phyloP scores from a whole-genome alignment of 2,888 invertebrate species.

The Yponomeuta evonymella region DNA sequence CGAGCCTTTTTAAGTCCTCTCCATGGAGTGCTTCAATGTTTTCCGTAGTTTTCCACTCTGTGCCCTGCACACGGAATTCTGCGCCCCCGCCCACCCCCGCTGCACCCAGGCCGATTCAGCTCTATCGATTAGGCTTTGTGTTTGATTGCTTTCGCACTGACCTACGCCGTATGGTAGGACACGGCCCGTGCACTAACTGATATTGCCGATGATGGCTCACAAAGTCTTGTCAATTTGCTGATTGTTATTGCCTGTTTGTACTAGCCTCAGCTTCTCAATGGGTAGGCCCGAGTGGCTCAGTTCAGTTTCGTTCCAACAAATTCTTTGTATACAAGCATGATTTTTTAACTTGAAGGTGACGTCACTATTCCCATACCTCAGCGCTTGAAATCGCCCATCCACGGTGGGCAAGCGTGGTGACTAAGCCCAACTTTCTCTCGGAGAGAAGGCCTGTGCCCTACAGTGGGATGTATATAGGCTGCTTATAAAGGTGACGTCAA shows the following conservation, averaged over 20 bases:
- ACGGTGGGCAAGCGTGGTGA: no score
- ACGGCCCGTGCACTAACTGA: not conserved
- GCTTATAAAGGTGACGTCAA: no score
- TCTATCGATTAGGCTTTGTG: not conserved
- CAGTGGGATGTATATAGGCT: no score
- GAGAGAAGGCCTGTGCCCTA: no score
- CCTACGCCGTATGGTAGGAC: not conserved
- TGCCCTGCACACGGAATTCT: not conserved
- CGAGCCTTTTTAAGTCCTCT: not conserved
- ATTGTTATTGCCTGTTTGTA: not conserved
- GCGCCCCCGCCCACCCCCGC: not conserved
- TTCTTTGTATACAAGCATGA: no score
- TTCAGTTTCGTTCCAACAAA: no score
- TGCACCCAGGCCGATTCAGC: not conserved
- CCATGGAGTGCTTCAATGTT: not conserved
- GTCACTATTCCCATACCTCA: no score
- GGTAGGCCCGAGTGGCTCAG: no score
- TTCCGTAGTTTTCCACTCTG: not conserved
- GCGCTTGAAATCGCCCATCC: no score
- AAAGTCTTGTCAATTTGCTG: not conserved
- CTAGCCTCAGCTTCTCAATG: no score
- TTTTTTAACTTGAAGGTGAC: no score
- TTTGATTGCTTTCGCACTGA: not conserved
- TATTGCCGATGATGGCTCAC: not conserved
- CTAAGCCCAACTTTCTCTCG: no score